Evolutionary conservation across 2,113 vertebrate species (phyloP), one percentile per base, ranked within the genome.

Genomic region (Globicephala melas): DNA sequence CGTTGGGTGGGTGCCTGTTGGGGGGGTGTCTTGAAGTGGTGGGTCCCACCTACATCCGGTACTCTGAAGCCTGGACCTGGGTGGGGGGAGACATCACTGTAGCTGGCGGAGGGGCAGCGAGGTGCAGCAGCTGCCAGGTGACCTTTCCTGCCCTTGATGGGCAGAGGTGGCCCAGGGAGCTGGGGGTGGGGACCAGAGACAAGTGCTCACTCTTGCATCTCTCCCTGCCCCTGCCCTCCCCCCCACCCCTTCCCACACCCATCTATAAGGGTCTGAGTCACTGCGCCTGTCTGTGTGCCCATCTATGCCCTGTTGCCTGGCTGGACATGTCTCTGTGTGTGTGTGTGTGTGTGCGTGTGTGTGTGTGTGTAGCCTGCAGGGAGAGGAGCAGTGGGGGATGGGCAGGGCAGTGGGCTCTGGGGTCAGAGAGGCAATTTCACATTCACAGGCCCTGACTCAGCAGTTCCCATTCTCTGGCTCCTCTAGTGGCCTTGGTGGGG

Each of bases 71-170:
- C 47, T 26, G 76, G 79, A 26, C 83, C 44, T 95, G 53, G 53
- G 77, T 95, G 50, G 0, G 38, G 36, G 28, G 70, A 88, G 58
- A 53, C 3, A n/a, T 20, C 44, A 44, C 26, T 80, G 77, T 33
- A 47, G n/a, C 50, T 92, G 50, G 41, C 71, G 86, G 89, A 86
- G 47, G 84, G 73, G 31, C 67, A 28, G 70, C 71, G 47, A 92
- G 60, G 81, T 31, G 4, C 21, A 33, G 90, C 36, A 63, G 62
- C 33, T 41, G 63, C 71, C 77, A 79, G 62, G 96, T 95, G 97
- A 98, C 98, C 97, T 97, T 97, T 97, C 50, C 83, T 96, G 96
- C 97, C 97, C 97, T 98, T 98, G 95, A 89, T 96, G 84, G 76
- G 58, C 81, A 96, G 88, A 96, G 84, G 76, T 93, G 68, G 92